Percentiles rank a stretch among this genome's conserved stretches.
These are phyloP conservation scores for Nomada fabriciana DNA, from an alignment of 2,888 invertebrate species.

Conservation along the genomic window DNA sequence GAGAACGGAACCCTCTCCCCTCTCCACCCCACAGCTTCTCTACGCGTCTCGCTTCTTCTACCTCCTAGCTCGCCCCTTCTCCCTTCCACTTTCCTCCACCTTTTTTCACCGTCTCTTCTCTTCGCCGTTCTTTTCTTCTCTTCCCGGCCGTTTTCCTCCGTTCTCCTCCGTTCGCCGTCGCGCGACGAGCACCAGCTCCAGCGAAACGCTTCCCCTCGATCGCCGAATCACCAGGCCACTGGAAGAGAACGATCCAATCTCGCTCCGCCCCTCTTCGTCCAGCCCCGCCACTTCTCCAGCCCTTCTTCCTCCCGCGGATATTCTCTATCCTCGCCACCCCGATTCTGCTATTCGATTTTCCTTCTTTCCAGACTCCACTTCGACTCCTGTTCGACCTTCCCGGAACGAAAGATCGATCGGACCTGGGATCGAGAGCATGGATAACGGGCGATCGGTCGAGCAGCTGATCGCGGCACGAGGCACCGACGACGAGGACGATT, in stretches of 20 bases:
- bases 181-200: background rate
- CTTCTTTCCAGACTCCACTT: too few relatives aligned
- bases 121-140: slow-evolving; percentile 5
- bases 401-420: background rate
- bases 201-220: slow-evolving; percentile 67
- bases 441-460: background rate
- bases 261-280: slow-evolving; percentile 76
- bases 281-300: slow-evolving; percentile 59
- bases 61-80: slow-evolving; percentile 65
- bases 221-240: slow-evolving; percentile 71
- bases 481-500: background rate
- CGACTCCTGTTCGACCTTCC: too few relatives aligned
- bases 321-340: slow-evolving; percentile 21
- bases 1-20: slow-evolving; percentile 69
- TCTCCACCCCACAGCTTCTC: slow-evolving; percentile 52
- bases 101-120: slow-evolving; percentile 50
- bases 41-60: slow-evolving; percentile 46
- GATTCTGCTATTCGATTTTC: slow-evolving; percentile 7
- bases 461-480: background rate
- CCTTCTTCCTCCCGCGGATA: slow-evolving; percentile 23
- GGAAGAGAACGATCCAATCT: slow-evolving; percentile 78
- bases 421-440: background rate
- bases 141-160: background rate
- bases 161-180: slow-evolving; percentile 6
- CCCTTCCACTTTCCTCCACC: background rate